A percentile compares a stretch with the other conserved stretches of the same genome.
Conservation (phyloP, 2,113 vertebrate species). For the Pterocles orientalis region DNA sequence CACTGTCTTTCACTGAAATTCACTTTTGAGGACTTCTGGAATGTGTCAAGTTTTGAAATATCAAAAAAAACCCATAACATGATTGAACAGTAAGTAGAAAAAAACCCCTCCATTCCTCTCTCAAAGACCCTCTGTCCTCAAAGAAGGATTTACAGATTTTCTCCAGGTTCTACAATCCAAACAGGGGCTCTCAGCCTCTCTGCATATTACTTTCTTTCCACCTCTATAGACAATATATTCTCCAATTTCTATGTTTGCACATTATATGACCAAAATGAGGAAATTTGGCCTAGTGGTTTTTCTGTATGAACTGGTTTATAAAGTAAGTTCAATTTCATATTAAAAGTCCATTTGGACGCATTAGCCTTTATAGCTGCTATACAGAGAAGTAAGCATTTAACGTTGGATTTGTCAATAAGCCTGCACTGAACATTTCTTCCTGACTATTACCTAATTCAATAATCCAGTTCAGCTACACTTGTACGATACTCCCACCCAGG, state of each 20-base stretch:
- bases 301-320: not conserved
- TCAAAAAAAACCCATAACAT: not conserved
- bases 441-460: not conserved
- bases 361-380: not conserved
- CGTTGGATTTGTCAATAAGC: not conserved
- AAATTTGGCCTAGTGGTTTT: not conserved
- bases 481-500: not conserved
- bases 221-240: not conserved
- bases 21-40: not conserved
- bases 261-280: not conserved
- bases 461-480: not conserved
- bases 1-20: not conserved
- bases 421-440: not conserved
- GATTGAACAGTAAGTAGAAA: not conserved
- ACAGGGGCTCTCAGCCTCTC: not conserved
- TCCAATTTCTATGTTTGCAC: not conserved
- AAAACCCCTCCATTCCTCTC: not conserved
- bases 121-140: not conserved
- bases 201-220: not conserved
- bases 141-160: not conserved
- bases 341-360: not conserved
- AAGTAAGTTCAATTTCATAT: not conserved
- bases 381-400: not conserved
- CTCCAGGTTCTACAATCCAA: fast-evolving
- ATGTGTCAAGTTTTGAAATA: not conserved